Evolutionary conservation across 2,797 vertebrate genomes (phyloP).

Genomic region (Cygnus olor): DNA sequence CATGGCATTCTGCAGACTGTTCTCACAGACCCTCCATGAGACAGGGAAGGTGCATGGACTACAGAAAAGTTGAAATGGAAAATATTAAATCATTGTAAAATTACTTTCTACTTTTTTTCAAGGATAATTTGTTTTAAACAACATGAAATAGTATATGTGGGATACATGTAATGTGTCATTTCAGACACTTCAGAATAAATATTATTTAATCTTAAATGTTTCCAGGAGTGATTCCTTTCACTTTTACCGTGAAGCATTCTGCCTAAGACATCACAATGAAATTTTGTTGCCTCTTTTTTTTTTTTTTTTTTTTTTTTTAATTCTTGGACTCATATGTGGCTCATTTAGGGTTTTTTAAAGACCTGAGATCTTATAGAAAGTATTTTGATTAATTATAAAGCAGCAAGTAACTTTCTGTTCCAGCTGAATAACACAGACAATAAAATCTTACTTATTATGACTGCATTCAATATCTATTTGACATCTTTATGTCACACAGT

Average conservation of each 20-base stretch:
- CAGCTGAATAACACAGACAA: not conserved
- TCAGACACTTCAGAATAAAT: not conserved
- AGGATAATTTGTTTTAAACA: not conserved
- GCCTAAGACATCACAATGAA: not conserved
- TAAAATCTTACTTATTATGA: not conserved
- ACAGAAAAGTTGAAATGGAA: not conserved
- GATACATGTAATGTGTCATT: not conserved
- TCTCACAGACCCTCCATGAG: not conserved
- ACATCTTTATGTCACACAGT: not conserved
- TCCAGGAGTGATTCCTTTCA: not conserved
- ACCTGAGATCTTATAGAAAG: not conserved
- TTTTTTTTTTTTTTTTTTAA: not conserved
- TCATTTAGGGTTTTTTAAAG: not conserved
- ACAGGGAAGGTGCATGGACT: not conserved
- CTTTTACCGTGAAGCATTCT: not conserved
- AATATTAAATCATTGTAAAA: not conserved
- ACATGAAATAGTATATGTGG: not conserved
- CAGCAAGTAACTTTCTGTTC: not conserved
- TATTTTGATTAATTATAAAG: slow-evolving; percentile 2
- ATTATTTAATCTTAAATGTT: not conserved
- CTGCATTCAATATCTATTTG: not conserved
- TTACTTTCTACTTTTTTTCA: not conserved
- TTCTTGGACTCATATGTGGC: not conserved
- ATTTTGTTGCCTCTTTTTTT: not conserved
- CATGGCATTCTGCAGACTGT: not conserved